phyloP scores from a whole-genome alignment of 2,113 vertebrate species.

The Salvelinus fontinalis region DNA sequence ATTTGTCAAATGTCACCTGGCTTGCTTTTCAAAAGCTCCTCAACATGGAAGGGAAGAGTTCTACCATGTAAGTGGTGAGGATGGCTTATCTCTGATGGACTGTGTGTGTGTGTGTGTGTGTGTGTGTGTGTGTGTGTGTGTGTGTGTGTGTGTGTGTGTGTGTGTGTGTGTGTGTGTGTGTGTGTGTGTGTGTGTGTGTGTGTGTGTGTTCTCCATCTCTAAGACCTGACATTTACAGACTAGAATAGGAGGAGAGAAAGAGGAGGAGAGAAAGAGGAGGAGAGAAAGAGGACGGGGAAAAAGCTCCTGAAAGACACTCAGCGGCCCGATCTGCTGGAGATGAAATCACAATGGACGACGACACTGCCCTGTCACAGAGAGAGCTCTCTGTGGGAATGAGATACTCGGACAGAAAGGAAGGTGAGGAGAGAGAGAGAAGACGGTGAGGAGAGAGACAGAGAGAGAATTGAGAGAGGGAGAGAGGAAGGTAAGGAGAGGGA shows the following conservation, averaged over 20 bases:
- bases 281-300: conserved; percentile 47
- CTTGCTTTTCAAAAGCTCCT: conserved; percentile 68
- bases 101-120: too few relatives aligned
- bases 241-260: conserved; percentile 45
- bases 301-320: conserved; percentile 47
- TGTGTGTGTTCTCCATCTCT: conserved; percentile 20
- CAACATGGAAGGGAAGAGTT: conserved; percentile 44
- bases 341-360: conserved; percentile 49
- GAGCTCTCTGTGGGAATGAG: background rate
- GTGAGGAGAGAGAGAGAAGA: background rate
- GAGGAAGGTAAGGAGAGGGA: conserved; percentile 7
- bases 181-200: background rate
- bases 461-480: conserved; percentile 9
- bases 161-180: too few relatives aligned
- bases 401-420: background rate
- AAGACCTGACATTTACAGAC: conserved; percentile 67
- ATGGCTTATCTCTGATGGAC: conserved; percentile 56
- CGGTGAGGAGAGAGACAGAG: too few relatives aligned
- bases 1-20: conserved; percentile 69
- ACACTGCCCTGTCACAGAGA: conserved; percentile 43
- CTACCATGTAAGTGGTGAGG: conserved; percentile 59
- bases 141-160: too few relatives aligned
- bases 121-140: too few relatives aligned
- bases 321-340: conserved; percentile 53
- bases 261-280: conserved; percentile 46